Evolutionary conservation across 1,140 invertebrate species (phyloP), one percentile per base, ranked within the genome.

Genomic region (Phocides pigmalion): DNA sequence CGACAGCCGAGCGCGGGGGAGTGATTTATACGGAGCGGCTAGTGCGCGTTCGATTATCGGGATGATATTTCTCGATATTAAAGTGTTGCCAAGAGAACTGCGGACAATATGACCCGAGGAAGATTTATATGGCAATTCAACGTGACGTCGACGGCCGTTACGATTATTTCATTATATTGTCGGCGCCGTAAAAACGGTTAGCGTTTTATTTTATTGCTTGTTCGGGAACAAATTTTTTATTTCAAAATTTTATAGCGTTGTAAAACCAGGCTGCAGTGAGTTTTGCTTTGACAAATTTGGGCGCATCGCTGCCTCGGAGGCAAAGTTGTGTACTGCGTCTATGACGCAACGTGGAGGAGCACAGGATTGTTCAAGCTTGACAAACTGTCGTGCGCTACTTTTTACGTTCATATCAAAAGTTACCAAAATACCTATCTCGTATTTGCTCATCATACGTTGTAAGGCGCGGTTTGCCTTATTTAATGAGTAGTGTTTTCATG

Each of bases 131-230:
- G 74, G 76, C 79, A 82, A 87, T 90, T 84, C 84, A 75, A 77
- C 64, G 77, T 87, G 79, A 87, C 85, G 76, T 83, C 76, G 75
- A 82, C 81, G 84, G 79, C 85, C 72, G 81, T 89, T 91, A 87
- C 81, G 86, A 91, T 91, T 89, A 91, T 89, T 91, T 91, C 85
- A 91, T 91, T 91, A 91, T 91, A 87, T 89, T 82, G 84, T 82
- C 77, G 86, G 89, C 86, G 84, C 89, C 87, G 81, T 91, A 87
- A 91, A 90, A 91, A 89, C 79, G 82, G 87, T 87, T 85, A 84
- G 82, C 84, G 73, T 89, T 88, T 85, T 89, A 87, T 90, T 89
- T 89, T 89, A 89, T 87, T 84, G 85, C 81, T 62, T 74, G 76
- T 79, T 84, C 76, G 74, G 72, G 79, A 70, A 65, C 66, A 71